A percentile compares a stretch with the other conserved stretches of the same genome.
Conservation (phyloP, 2,113 vertebrate species). For the Actenoides hombroni region DNA sequence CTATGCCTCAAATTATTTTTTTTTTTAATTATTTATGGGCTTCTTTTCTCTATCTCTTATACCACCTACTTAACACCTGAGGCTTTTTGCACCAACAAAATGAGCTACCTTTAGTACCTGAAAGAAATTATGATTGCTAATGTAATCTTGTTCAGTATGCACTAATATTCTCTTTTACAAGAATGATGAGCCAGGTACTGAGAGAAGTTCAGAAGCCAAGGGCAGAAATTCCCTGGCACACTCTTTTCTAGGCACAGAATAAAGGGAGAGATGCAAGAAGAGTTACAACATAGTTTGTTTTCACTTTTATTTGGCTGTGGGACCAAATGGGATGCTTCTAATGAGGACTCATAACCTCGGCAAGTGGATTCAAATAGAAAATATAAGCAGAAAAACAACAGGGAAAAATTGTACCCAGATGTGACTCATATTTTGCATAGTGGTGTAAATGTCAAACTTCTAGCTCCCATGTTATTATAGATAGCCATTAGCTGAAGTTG, state of each 20-base stretch:
- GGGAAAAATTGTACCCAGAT: slow-evolving; percentile 35
- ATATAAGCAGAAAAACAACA: slow-evolving; percentile 33
- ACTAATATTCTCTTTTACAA: neutral
- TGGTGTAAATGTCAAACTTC: slow-evolving; percentile 34
- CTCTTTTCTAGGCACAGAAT: neutral
- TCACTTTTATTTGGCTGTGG: slow-evolving; percentile 37
- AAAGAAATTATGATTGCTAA: slow-evolving; percentile 33
- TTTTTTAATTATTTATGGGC: slow-evolving; percentile 1
- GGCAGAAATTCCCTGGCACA: neutral
- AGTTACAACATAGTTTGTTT: neutral
- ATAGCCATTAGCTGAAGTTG: slow-evolving; percentile 30
- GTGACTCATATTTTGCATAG: slow-evolving; percentile 30
- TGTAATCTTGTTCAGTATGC: neutral
- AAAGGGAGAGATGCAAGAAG: neutral
- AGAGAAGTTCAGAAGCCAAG: neutral
- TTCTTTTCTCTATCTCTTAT: neutral
- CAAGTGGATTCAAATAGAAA: slow-evolving; percentile 29
- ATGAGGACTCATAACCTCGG: slow-evolving; percentile 12
- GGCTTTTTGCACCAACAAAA: slow-evolving; percentile 37
- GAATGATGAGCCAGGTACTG: neutral
- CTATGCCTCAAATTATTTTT: neutral
- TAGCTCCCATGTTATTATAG: slow-evolving; percentile 4
- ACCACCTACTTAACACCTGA: neutral
- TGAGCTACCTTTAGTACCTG: neutral
- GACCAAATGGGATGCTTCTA: slow-evolving; percentile 26